phyloP scores from a whole-genome alignment of 2,113 vertebrate genomes.

The Antidorcas marsupialis region DNA sequence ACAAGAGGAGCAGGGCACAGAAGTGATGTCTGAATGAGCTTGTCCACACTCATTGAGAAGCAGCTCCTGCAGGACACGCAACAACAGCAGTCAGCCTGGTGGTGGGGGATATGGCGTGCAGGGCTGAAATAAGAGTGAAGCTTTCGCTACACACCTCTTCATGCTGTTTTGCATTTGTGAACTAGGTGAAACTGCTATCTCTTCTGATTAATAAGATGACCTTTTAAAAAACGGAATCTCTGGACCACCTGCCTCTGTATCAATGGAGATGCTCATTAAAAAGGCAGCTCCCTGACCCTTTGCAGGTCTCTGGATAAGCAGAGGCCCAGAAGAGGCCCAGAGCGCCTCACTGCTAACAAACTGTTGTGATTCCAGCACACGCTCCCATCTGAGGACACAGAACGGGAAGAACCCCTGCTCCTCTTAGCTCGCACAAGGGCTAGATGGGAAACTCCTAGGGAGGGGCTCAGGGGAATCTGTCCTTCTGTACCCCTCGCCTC shows the following conservation, averaged over 20 bases:
- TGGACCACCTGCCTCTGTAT: not conserved
- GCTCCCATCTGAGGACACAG: not conserved
- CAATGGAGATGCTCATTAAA: not conserved
- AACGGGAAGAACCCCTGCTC: not conserved
- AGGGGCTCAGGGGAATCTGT: not conserved
- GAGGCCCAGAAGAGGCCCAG: not conserved
- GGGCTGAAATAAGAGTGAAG: not conserved
- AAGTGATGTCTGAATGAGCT: not conserved
- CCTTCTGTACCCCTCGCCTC: not conserved
- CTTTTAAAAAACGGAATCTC: not conserved
- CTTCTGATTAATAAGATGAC: not conserved
- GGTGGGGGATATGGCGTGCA: fast-evolving
- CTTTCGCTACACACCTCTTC: not conserved
- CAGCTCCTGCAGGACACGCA: not conserved
- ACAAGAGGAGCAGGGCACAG: not conserved
- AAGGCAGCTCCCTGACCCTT: not conserved
- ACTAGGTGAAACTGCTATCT: not conserved
- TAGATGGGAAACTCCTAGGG: not conserved
- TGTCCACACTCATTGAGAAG: fast-evolving
- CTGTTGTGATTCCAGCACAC: not conserved
- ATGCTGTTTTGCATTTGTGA: not conserved
- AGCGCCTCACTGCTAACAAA: not conserved
- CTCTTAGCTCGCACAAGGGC: not conserved
- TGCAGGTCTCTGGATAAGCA: too few relatives aligned
- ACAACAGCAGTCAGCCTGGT: not conserved